Conservation (phyloP, 2,113 vertebrate genomes). For the Zonotrichia leucophrys region DNA sequence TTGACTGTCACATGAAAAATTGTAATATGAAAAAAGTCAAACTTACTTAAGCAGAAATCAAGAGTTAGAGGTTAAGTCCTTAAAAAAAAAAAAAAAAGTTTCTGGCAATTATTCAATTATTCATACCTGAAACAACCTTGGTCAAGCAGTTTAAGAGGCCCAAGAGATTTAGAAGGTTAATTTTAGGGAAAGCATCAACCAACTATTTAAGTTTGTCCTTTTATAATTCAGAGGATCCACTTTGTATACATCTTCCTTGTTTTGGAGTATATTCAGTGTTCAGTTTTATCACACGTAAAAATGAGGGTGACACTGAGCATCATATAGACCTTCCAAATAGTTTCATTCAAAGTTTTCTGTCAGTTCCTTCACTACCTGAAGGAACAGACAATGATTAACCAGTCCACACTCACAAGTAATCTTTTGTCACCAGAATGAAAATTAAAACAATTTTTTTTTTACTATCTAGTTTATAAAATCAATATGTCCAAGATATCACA, state of each 20-base stretch:
- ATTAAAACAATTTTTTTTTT: background rate
- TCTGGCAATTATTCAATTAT: background rate
- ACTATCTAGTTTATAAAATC: background rate
- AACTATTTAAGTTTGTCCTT: background rate
- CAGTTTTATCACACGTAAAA: background rate
- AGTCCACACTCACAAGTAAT: background rate
- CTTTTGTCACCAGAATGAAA: background rate
- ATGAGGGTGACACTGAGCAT: background rate
- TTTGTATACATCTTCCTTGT: background rate
- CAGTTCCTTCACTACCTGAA: background rate
- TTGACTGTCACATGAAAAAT: background rate
- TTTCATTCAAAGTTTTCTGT: background rate
- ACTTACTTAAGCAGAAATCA: background rate
- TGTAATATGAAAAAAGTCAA: background rate
- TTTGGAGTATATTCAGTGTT: background rate
- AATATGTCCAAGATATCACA: background rate
- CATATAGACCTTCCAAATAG: background rate
- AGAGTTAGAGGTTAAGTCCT: background rate
- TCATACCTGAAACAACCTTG: background rate
- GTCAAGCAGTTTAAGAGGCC: background rate
- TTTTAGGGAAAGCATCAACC: background rate
- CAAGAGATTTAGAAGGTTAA: background rate
- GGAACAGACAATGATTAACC: background rate
- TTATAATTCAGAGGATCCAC: background rate
- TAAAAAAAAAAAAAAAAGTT: background rate